phyloP scores from a whole-genome alignment of 2,113 vertebrate species.

The Chionodraco myersi region DNA sequence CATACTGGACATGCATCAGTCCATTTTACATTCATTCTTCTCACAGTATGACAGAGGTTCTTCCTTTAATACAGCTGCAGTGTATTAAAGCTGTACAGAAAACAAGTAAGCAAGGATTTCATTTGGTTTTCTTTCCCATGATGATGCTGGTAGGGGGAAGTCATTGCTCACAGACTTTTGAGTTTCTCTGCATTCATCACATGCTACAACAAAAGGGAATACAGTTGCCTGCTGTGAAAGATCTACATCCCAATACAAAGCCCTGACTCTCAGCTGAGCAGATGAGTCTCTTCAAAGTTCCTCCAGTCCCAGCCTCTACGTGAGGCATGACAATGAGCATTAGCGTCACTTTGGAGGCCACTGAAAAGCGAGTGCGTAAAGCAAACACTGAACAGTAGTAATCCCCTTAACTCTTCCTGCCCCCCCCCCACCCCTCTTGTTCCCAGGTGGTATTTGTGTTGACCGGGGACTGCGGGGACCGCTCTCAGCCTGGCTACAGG shows the following conservation, averaged over 20 bases:
- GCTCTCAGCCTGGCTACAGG: slow-evolving; percentile 92
- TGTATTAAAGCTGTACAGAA: not conserved
- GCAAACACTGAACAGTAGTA: slow-evolving; percentile 42
- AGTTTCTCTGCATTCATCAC: slow-evolving; percentile 42
- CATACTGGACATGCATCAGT: not conserved
- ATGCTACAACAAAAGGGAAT: slow-evolving; percentile 26
- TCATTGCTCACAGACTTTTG: not conserved
- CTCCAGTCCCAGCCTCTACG: slow-evolving; percentile 4
- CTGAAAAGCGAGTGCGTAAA: slow-evolving; percentile 26
- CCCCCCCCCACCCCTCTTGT: not conserved
- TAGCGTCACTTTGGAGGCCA: slow-evolving; percentile 39
- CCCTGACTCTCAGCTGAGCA: slow-evolving; percentile 22
- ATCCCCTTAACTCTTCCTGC: slow-evolving; percentile 49
- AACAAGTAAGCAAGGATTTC: slow-evolving; percentile 10
- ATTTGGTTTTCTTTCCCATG: not conserved
- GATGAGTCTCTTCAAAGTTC: slow-evolving; percentile 23
- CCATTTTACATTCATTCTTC: not conserved
- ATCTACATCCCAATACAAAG: slow-evolving; percentile 51
- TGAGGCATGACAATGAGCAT: slow-evolving; percentile 53
- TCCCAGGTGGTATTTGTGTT: slow-evolving; percentile 93
- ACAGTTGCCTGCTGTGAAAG: slow-evolving; percentile 33
- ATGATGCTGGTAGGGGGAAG: not conserved
- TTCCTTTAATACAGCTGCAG: not conserved
- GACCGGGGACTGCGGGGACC: slow-evolving; percentile 95
- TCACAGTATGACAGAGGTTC: not conserved